These are phyloP conservation scores for Phengaris alcon DNA, from an alignment of 2,888 invertebrate genomes.

Conservation along the genomic window DNA sequence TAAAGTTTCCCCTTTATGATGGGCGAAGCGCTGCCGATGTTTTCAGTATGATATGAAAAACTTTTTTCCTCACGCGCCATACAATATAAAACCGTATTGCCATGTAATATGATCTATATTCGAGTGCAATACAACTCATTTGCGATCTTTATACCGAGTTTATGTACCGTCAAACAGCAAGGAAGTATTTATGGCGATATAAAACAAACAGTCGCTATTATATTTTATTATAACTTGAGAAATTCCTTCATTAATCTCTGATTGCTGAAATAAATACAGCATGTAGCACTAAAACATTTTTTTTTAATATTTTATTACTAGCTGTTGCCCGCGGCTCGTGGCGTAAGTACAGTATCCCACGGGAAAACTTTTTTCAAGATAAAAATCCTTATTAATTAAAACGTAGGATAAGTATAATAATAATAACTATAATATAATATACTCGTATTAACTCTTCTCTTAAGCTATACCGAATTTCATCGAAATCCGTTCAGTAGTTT, in stretches of 20 bases:
- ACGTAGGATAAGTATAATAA: too few relatives aligned
- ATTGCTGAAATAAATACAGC: not conserved
- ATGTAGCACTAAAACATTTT: too few relatives aligned
- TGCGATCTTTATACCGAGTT: constrained; percentile 66
- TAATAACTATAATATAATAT: too few relatives aligned
- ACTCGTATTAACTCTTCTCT: too few relatives aligned
- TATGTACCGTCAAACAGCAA: constrained; percentile 60
- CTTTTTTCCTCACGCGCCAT: constrained; percentile 47
- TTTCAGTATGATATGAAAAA: constrained; percentile 74
- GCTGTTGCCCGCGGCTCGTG: too few relatives aligned
- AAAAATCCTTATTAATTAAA: too few relatives aligned
- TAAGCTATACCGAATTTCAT: too few relatives aligned
- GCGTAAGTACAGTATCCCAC: too few relatives aligned
- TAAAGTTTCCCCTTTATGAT: constrained; percentile 77
- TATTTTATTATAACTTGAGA: constrained; percentile 11
- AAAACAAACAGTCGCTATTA: constrained; percentile 41
- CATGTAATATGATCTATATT: constrained; percentile 43
- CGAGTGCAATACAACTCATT: constrained; percentile 52
- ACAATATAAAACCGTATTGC: constrained; percentile 45
- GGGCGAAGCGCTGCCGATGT: constrained; percentile 69
- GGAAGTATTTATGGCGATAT: constrained; percentile 61
- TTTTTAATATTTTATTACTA: not conserved
- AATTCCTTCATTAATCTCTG: constrained; percentile 23
- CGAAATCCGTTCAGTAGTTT: too few relatives aligned
- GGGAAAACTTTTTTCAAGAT: too few relatives aligned